Percentiles rank a stretch among this genome's conserved stretches.
Evolutionary conservation across 2,113 vertebrate species (phyloP).

Genomic region (Aegypius monachus): DNA sequence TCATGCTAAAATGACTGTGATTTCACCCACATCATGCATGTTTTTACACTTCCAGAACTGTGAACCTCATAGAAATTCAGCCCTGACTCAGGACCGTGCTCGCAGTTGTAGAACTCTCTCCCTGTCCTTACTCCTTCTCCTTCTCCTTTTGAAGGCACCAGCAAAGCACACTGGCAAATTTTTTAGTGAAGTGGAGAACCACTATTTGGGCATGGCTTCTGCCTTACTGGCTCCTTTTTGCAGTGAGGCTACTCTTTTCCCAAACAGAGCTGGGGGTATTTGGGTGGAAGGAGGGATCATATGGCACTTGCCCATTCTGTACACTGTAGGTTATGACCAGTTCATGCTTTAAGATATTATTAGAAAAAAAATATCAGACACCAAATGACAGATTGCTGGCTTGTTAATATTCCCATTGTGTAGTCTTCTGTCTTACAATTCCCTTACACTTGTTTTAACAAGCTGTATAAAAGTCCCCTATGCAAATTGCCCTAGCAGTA

Average conservation of each 20-base stretch:
- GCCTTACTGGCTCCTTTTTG: neutral
- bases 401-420: neutral
- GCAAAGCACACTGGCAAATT: neutral
- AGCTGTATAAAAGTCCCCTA: neutral
- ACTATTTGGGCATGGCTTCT: neutral
- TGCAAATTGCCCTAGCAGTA: neutral
- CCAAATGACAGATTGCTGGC: neutral
- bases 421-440: neutral
- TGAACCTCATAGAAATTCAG: neutral
- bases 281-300: neutral
- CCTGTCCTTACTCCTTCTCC: neutral
- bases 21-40: neutral
- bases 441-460: neutral
- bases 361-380: neutral
- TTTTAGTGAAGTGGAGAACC: neutral
- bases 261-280: neutral
- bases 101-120: accelerated
- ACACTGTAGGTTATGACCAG: neutral
- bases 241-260: neutral
- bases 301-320: neutral
- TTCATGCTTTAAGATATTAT: neutral
- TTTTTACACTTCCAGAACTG: neutral
- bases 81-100: neutral
- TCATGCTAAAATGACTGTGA: neutral
- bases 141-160: neutral